Evolutionary conservation across 2,113 vertebrate species (phyloP).

Genomic region (Eulacestoma nigropectus): DNA sequence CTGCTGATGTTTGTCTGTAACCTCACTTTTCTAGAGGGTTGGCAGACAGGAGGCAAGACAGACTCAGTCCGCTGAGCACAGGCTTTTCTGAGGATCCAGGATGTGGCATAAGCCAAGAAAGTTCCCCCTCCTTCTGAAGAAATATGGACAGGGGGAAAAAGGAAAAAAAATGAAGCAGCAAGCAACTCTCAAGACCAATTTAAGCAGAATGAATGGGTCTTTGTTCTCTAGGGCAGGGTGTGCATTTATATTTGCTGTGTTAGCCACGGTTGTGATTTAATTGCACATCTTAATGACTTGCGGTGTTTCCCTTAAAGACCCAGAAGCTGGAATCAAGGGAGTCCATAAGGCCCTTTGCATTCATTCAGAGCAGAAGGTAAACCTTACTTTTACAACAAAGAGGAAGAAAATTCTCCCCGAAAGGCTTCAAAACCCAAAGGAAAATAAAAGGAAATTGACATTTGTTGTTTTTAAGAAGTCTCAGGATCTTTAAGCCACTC

Average conservation of each 20-base stretch:
- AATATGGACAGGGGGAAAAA: neutral
- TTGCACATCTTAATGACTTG: constrained; percentile 58
- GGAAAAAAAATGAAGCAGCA: neutral
- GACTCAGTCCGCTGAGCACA: neutral
- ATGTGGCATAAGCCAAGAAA: constrained; percentile 40
- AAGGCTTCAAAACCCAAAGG: constrained; percentile 30
- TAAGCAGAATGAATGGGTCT: constrained; percentile 35
- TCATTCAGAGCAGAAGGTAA: constrained; percentile 34
- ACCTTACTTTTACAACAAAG: constrained; percentile 23
- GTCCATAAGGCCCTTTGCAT: neutral
- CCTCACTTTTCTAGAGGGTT: neutral
- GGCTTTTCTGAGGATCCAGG: constrained; percentile 28
- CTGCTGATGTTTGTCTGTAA: neutral
- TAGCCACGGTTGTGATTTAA: constrained; percentile 48
- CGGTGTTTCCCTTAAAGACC: constrained; percentile 49
- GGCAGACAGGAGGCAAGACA: neutral
- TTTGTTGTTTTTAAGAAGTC: constrained; percentile 28
- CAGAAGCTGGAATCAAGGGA: constrained; percentile 39
- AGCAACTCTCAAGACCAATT: constrained; percentile 33
- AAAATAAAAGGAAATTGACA: constrained; percentile 42
- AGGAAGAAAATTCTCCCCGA: constrained; percentile 20
- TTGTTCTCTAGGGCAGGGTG: constrained; percentile 44
- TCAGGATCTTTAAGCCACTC: neutral
- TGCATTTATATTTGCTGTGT: constrained; percentile 59
- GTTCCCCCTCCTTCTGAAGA: neutral